Base-by-base conservation (phyloP, 2,888 invertebrate species). In the Axea sp. region DNA sequence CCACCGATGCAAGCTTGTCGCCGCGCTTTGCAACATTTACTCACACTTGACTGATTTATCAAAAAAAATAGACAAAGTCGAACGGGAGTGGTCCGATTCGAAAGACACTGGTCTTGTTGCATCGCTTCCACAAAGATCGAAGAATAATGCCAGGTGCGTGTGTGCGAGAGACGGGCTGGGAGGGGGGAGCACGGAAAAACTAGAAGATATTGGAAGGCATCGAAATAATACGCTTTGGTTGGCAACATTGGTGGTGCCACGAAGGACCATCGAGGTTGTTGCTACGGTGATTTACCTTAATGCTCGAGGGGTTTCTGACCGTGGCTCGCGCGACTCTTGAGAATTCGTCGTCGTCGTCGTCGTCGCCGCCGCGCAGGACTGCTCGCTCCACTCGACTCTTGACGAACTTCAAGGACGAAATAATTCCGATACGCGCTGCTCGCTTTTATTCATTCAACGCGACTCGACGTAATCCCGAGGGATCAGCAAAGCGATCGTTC, bases 231-330 rank as follows among this genome's bases (percentile, higher is more conserved):
- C 11, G 35, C 37, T 33, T 43, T 9, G 37, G 73, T 76, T 76
- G 76, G 76, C 69, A 76, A 47, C 73, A 73, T 62, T 73, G 76
- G 35, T 60, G 41, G 33, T 59, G 41, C 69, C 57, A 69, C 57
- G 69, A 73, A 76, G 76, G 73, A 69, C 69, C 76, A 57, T 57
- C 73, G 73, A 76, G 73, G 76, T 76, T 74, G 76, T 73, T 73
- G 76, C 76, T 73, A 76, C 76, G 68, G 59, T 60, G 68, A 69
- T 69, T 60, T 69, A 69, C 68, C 60, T 60, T 60, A 59, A 51
- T 30, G 41, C 69, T 53, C n/a, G n/a, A n/a, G 64, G 64, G 64
- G 64, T 64, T 64, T 64, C 64, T 64, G 64, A 64, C 64, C 64
- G 64, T 53, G 53, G 53, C 43, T 39, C 39, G 51, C 39, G 14